Evolutionary conservation across 2,113 vertebrate genomes (phyloP).

Genomic region (Octodon degus): DNA sequence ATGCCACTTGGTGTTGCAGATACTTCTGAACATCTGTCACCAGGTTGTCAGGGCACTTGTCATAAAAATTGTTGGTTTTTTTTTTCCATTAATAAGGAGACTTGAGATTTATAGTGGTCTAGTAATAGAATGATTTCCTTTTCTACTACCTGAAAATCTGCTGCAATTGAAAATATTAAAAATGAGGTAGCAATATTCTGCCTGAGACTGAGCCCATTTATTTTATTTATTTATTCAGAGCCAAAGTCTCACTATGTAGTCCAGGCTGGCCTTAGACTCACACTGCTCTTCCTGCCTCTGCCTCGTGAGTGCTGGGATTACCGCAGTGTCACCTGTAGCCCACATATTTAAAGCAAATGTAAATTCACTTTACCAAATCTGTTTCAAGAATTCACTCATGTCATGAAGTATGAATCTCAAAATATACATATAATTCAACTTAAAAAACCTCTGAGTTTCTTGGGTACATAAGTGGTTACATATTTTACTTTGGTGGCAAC

Average conservation of each 20-base stretch:
- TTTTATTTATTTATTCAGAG: not conserved
- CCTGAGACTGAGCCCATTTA: not conserved
- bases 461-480: not conserved
- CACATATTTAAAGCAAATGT: conserved; percentile 34
- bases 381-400: conserved; percentile 5
- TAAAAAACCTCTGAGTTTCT: conserved; percentile 32
- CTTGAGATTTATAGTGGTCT: not conserved
- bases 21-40: not conserved
- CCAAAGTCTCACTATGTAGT: not conserved
- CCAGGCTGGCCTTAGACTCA: not conserved
- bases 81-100: not conserved
- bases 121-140: not conserved
- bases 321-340: not conserved
- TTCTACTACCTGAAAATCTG: not conserved
- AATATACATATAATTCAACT: not conserved
- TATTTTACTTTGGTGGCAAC: not conserved
- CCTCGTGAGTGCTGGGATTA: not conserved
- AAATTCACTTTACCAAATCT: not conserved
- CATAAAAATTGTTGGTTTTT: not conserved
- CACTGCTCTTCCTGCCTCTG: not conserved
- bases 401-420: conserved; percentile 15
- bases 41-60: not conserved
- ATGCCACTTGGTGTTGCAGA: not conserved
- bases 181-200: not conserved
- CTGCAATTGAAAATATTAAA: not conserved